Evolutionary conservation across 2,113 vertebrate species (phyloP), one percentile per base, ranked within the genome.

Genomic region (Tragelaphus strepsiceros): DNA sequence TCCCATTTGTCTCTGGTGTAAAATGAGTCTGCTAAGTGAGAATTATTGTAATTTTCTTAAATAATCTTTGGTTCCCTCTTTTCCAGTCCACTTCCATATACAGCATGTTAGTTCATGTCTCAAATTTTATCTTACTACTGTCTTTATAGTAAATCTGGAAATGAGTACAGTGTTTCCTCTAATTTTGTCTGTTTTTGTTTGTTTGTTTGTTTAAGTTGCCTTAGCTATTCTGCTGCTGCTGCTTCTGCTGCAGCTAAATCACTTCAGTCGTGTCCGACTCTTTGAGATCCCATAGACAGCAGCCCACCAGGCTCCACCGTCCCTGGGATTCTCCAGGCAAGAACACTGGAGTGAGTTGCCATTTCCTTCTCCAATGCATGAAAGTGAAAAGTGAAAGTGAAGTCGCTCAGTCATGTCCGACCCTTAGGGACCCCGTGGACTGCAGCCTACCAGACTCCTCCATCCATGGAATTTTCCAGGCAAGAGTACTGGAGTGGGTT

Each of bases 41-140:
- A 92, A 92, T 32, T 35, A 56, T 13, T 71, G 35, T 32, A 46
- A n/a, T 71, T 92, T 92, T n/a, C 51, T 46, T 19, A 71, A 58
- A 22, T 59, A 49, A 35, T 49, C 5, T 86, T 93, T 58, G 17
- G 10, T n/a, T 85, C 14, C 26, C 35, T 71, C 14, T 58, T 85
- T 49, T 35, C 30, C 16, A 93, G 54, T 86, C 4, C 4, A 46
- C 46, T 49, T 85, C 53, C 19, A 32, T 39, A 49, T 10, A 51
- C 10, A 81, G 9, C 4, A 8, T 46, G 80, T 83, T 53, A 74
- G 4, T 84, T 84, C 28, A 59, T 74, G 17, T 61, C 19, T 84
- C 83, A 77, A 84, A 61, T 39, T 77, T 84, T 59, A 85, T 58
- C 46, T 88, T 43, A 84, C 51, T n/a, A 1, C 43, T 56, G 7